Percentiles rank a stretch among this genome's conserved stretches.
These are phyloP conservation scores for Drosophila ustulata DNA, from an alignment of 2,888 invertebrate species.

Conservation along the genomic window DNA sequence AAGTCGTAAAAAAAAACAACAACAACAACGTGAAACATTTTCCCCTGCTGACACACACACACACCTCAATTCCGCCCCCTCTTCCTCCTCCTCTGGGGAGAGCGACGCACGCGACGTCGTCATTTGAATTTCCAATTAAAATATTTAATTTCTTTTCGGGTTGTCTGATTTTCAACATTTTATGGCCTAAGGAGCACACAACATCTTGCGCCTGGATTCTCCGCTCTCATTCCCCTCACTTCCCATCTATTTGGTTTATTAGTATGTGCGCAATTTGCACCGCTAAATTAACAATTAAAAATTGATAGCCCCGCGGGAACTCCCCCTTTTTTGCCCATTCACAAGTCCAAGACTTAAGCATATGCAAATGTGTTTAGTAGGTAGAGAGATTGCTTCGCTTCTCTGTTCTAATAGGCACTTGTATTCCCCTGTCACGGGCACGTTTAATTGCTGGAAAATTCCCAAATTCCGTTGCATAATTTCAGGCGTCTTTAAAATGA, in stretches of 20 bases:
- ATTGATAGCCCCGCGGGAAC: slow-evolving; percentile 74
- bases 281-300: slow-evolving; percentile 81
- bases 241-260: slow-evolving; percentile 47
- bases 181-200: slow-evolving; percentile 20
- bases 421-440: slow-evolving; percentile 45
- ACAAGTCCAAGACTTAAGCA: slow-evolving; percentile 28
- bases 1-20: slow-evolving; percentile 72
- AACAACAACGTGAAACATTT: slow-evolving; percentile 21
- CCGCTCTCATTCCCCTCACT: neutral
- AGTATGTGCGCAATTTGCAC: slow-evolving; percentile 73
- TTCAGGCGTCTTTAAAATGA: slow-evolving; percentile 33
- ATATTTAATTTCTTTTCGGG: slow-evolving; percentile 79
- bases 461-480: slow-evolving; percentile 64
- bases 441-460: slow-evolving; percentile 70
- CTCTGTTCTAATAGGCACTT: slow-evolving; percentile 20
- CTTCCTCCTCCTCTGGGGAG: neutral
- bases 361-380: slow-evolving; percentile 54
- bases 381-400: neutral
- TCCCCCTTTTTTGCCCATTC: neutral
- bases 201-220: slow-evolving; percentile 36
- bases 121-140: slow-evolving; percentile 81
- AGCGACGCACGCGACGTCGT: slow-evolving; percentile 36
- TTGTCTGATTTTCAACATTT: slow-evolving; percentile 70
- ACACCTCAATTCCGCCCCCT: slow-evolving; percentile 4
- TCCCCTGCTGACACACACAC: slow-evolving; percentile 10